Base-by-base conservation (phyloP, 2,888 invertebrate species). In the Tuta absoluta region DNA sequence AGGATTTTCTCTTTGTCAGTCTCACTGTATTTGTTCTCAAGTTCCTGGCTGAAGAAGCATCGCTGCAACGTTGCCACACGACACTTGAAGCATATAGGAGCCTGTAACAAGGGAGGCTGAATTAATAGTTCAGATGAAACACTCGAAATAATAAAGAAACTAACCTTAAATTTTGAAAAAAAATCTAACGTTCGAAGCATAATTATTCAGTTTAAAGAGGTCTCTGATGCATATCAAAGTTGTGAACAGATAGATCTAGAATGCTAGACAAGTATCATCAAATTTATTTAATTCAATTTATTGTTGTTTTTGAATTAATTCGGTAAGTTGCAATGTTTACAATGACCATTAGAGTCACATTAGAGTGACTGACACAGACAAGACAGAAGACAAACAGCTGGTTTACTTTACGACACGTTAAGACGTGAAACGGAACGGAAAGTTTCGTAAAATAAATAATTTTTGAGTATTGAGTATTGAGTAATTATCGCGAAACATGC, bases 1-100 rank as follows among this genome's bases (percentile, higher is more conserved):
- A 92, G 79, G 61, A 92, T 89, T 78, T 84, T 86, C 38, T 78
- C 69, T 69, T 81, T 88, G 66, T 92, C 81, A 4, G 65, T 71
- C n/a, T 84, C 80, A 33, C 80, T 77, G 68, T 89, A 92, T 71
- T 81, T 85, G 28, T 72, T 77, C 62, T 87, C 84, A 37, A 86
- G 65, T 24, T 75, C 71, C 49, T 76, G 71, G 67, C 78, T 82
- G 45, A 73, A 80, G 57, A 70, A 69, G 63, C 75, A 71, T 68
- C 70, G 76, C 12, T 73, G 61, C 12, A 71, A 17, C 1, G 66
- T 21, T 5, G 71, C 45, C 10, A 66, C 53, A 23, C 74, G 71
- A 65, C 72, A 73, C 71, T 82, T 82, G 73, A 64, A 81, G 81
- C 23, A 51, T 24, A 48, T 0, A 33, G 14, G 7, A 23, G 53